A percentile compares a stretch with the other conserved stretches of the same genome.
Conservation (phyloP, 2,797 vertebrate species). For the Ataeniobius toweri region DNA sequence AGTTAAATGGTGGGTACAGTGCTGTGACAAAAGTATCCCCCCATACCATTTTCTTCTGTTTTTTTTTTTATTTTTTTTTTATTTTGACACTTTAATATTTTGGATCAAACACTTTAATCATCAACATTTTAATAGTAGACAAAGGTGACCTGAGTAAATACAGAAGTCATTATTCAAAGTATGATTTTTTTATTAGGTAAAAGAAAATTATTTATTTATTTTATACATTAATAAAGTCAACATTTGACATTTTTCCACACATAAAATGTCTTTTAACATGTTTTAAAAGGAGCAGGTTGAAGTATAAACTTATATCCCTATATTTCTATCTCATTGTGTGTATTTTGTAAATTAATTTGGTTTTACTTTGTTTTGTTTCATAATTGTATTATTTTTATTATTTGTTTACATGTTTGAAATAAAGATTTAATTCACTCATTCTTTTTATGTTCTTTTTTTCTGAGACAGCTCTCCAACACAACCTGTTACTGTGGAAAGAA, state of each 20-base stretch:
- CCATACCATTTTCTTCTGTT: background rate
- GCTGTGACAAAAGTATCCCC: background rate
- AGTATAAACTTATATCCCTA: background rate
- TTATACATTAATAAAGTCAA: background rate
- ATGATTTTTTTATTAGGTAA: background rate
- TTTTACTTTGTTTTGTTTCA: background rate
- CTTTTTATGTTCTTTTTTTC: background rate
- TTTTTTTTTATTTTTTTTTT: background rate
- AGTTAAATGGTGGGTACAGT: background rate
- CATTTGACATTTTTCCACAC: background rate
- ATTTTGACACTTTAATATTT: background rate
- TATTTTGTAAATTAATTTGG: background rate
- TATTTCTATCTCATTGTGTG: background rate
- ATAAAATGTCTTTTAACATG: background rate
- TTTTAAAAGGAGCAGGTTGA: background rate
- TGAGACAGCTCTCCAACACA: background rate
- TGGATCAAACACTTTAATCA: background rate
- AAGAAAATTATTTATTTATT: background rate
- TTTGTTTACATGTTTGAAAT: background rate
- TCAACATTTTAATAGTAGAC: background rate
- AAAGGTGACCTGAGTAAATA: background rate
- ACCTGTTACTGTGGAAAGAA: background rate
- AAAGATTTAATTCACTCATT: too few relatives aligned
- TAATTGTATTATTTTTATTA: background rate
- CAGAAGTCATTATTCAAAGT: background rate